Conservation (phyloP, 2,888 invertebrate genomes). For the Mesoligia furuncula region DNA sequence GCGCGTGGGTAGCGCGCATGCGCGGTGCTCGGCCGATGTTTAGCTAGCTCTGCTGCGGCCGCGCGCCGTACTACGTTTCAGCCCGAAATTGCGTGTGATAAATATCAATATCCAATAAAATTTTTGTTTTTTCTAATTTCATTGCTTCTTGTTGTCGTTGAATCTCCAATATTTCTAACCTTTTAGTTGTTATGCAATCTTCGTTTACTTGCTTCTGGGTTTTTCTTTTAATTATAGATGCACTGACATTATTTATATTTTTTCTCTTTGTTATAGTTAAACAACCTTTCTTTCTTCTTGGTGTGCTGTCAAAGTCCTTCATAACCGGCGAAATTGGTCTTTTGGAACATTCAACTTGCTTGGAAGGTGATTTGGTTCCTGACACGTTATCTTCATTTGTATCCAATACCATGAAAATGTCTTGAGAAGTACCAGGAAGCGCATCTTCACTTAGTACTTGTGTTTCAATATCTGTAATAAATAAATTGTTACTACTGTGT, state of each 20-base stretch:
- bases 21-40: too few relatives aligned
- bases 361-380: neutral
- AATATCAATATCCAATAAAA: neutral
- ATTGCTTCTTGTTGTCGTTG: neutral
- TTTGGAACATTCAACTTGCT: neutral
- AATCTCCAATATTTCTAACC: conserved; percentile 1
- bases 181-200: too few relatives aligned
- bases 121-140: too few relatives aligned
- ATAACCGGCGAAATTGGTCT: neutral
- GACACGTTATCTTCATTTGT: neutral
- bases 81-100: too few relatives aligned
- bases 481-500: neutral
- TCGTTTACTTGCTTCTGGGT: too few relatives aligned
- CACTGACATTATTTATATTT: neutral
- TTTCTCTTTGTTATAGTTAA: neutral
- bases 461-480: neutral
- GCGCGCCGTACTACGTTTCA: too few relatives aligned
- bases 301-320: neutral
- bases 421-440: neutral
- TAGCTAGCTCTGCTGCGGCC: too few relatives aligned
- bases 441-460: neutral
- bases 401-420: neutral
- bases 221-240: neutral
- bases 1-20: too few relatives aligned
- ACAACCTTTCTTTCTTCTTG: neutral